A percentile compares a stretch with the other conserved stretches of the same genome.
Evolutionary conservation across 2,888 invertebrate species (phyloP).

Genomic region (Axea sp.): DNA sequence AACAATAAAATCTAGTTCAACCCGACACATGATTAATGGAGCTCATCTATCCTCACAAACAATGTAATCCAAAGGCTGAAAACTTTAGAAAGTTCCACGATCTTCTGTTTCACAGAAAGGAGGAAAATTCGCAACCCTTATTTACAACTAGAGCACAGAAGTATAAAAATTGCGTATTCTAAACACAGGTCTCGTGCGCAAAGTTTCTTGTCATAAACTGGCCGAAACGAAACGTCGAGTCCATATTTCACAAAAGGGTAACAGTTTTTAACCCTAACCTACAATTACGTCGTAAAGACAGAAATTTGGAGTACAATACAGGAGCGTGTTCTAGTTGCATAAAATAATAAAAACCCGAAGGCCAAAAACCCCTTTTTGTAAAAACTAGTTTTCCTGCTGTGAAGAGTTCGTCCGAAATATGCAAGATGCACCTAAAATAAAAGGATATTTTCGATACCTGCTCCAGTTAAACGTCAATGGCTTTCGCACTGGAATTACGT

Average conservation of each 20-base stretch:
- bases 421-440: slow-evolving; percentile 20
- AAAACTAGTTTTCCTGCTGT: slow-evolving; percentile 62
- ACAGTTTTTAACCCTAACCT: slow-evolving; percentile 75
- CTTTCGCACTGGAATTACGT: slow-evolving; percentile 56
- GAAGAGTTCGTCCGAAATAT: slow-evolving; percentile 48
- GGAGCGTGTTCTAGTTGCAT: slow-evolving; percentile 72
- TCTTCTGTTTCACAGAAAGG: slow-evolving; percentile 59
- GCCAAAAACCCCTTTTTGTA: slow-evolving; percentile 69
- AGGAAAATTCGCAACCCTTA: slow-evolving; percentile 73
- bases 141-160: slow-evolving; percentile 76
- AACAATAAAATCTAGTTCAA: slow-evolving; percentile 38
- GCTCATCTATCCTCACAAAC: slow-evolving; percentile 9
- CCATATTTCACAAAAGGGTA: slow-evolving; percentile 73
- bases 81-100: slow-evolving; percentile 46
- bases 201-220: slow-evolving; percentile 64
- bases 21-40: slow-evolving; percentile 40
- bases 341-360: slow-evolving; percentile 49
- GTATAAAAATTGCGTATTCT: slow-evolving; percentile 66
- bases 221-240: slow-evolving; percentile 30
- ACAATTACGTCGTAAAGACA: slow-evolving; percentile 74
- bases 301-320: slow-evolving; percentile 64
- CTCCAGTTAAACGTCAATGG: slow-evolving; percentile 72
- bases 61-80: slow-evolving; percentile 7
- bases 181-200: slow-evolving; percentile 58
- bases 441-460: slow-evolving; percentile 67